A percentile compares a stretch with the other conserved stretches of the same genome.
Evolutionary conservation across 2,888 invertebrate genomes (phyloP).

Genomic region (Seladonia tumulorum): DNA sequence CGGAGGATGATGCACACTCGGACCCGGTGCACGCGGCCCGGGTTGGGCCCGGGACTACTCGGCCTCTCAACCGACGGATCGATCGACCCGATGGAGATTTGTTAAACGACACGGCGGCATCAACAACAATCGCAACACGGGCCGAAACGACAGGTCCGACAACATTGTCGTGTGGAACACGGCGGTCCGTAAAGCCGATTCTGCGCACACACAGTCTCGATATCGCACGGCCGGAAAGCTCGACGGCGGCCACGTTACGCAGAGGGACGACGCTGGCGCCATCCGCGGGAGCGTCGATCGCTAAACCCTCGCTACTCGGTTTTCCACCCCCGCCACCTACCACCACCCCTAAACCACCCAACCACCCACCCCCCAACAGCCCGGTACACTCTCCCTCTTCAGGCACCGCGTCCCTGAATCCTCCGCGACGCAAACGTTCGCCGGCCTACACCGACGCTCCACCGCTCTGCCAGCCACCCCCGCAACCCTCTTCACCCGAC

Average conservation of each 20-base stretch:
- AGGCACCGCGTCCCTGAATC: slow-evolving; percentile 29
- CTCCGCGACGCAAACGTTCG: slow-evolving; percentile 56
- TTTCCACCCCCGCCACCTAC: slow-evolving; percentile 55
- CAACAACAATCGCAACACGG: slow-evolving; percentile 68
- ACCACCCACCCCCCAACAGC: background rate
- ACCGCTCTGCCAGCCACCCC: slow-evolving; percentile 52
- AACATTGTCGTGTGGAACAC: slow-evolving; percentile 73
- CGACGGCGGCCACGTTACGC: slow-evolving; percentile 57
- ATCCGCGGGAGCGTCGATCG: slow-evolving; percentile 62
- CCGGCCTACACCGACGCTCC: slow-evolving; percentile 62
- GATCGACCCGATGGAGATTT: slow-evolving; percentile 42
- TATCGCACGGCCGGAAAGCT: slow-evolving; percentile 36
- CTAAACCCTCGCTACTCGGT: slow-evolving; percentile 52
- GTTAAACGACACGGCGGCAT: slow-evolving; percentile 40
- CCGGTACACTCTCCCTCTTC: background rate
- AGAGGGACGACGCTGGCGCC: slow-evolving; percentile 58
- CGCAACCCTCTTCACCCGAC: slow-evolving; percentile 52
- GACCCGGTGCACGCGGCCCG: slow-evolving; percentile 23
- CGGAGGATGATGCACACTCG: slow-evolving; percentile 31
- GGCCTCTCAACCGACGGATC: slow-evolving; percentile 15
- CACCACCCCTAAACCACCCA: slow-evolving; percentile 34
- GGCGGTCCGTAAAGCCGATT: slow-evolving; percentile 63
- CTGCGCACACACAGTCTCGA: slow-evolving; percentile 69
- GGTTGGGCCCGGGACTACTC: background rate
- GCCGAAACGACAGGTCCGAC: slow-evolving; percentile 69